Percentiles rank a stretch among this genome's conserved stretches.
These are phyloP conservation scores for Agapornis roseicollis DNA, from an alignment of 2,113 vertebrate genomes.

Conservation along the genomic window DNA sequence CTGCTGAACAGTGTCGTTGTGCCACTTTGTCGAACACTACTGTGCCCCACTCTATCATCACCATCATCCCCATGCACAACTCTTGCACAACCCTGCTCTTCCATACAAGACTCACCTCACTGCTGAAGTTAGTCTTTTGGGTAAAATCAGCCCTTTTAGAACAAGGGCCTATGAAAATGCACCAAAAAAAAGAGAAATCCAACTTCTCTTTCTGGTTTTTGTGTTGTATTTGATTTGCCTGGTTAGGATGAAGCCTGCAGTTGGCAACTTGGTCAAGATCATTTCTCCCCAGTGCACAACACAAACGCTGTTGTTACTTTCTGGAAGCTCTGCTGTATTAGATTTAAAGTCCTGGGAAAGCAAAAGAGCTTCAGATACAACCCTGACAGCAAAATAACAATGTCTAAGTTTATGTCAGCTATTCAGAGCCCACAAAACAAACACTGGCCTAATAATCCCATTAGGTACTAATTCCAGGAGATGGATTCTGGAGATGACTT, in stretches of 20 bases:
- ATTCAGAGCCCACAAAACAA: constrained; percentile 23
- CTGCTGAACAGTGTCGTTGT: not conserved
- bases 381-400: constrained; percentile 42
- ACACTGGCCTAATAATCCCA: constrained; percentile 33
- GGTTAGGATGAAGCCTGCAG: not conserved
- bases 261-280: not conserved
- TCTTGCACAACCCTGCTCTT: not conserved
- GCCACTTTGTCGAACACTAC: not conserved
- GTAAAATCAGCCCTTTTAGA: not conserved
- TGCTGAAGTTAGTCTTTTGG: not conserved
- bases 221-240: not conserved
- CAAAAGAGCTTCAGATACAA: constrained; percentile 6
- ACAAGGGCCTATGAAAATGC: not conserved
- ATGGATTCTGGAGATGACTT: constrained; percentile 13
- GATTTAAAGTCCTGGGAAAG: not conserved
- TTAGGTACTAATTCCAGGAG: constrained; percentile 21
- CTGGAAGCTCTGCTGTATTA: not conserved
- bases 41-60: not conserved
- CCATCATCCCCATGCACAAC: not conserved
- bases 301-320: not conserved
- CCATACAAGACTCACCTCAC: not conserved
- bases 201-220: not conserved
- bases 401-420: not conserved
- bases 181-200: not conserved
- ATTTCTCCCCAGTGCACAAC: not conserved